These are phyloP conservation scores for Tetramorium bicarinatum DNA, from an alignment of 2,888 invertebrate species.

Conservation along the genomic window DNA sequence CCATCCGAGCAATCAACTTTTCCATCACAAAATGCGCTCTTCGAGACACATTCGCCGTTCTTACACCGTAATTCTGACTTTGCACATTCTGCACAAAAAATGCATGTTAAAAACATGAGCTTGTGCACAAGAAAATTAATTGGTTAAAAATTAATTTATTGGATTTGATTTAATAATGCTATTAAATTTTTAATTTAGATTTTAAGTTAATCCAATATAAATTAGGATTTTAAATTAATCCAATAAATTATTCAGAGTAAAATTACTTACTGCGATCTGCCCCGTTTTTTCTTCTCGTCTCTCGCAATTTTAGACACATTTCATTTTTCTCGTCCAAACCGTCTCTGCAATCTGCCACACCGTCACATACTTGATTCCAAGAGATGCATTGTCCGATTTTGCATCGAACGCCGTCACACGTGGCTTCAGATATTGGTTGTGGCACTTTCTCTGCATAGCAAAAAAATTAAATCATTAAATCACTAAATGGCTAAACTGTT, in stretches of 20 bases:
- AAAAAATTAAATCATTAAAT: not conserved
- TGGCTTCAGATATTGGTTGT: constrained; percentile 50
- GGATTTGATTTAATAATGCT: not conserved
- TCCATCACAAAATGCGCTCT: constrained; percentile 90
- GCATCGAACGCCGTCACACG: constrained; percentile 90
- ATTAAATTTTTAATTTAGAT: not conserved
- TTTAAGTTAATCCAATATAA: not conserved
- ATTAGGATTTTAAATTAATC: not conserved
- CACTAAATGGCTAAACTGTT: not conserved
- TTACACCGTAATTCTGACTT: constrained; percentile 90
- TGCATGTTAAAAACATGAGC: not conserved
- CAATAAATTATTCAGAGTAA: not conserved
- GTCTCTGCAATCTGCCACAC: constrained; percentile 90
- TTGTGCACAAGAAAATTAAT: not conserved
- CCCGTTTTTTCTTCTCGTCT: not conserved
- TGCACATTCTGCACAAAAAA: constrained; percentile 88
- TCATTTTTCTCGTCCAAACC: constrained; percentile 89
- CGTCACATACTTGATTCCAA: constrained; percentile 89
- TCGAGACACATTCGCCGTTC: constrained; percentile 90
- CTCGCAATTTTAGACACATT: not conserved
- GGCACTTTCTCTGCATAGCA: constrained; percentile 7
- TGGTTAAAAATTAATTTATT: not conserved
- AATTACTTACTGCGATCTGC: not conserved
- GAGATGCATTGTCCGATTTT: constrained; percentile 90
- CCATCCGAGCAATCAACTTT: constrained; percentile 90